Conservation (phyloP, 2,888 invertebrate genomes). For the Amblyjoppa fuscipennis region DNA sequence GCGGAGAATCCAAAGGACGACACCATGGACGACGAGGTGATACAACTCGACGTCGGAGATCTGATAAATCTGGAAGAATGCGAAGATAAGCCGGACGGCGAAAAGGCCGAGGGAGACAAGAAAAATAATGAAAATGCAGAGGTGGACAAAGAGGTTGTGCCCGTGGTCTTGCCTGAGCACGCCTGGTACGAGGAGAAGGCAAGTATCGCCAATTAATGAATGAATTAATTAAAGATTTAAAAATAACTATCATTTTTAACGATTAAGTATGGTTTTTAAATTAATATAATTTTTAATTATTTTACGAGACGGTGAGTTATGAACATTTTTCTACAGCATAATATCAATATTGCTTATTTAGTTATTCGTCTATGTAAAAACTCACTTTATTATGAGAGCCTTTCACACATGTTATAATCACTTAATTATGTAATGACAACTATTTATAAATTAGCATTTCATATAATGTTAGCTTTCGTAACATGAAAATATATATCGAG, state of each 20-base stretch:
- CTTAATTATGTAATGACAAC: too few relatives aligned
- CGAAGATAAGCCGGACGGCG: not conserved
- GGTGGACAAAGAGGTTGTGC: slow-evolving; percentile 59
- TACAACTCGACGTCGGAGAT: slow-evolving; percentile 45
- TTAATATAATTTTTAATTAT: too few relatives aligned
- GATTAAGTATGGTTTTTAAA: too few relatives aligned
- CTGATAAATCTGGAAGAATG: slow-evolving; percentile 28
- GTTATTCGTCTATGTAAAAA: too few relatives aligned
- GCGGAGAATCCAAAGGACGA: slow-evolving; percentile 54
- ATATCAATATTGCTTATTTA: too few relatives aligned
- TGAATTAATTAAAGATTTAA: not conserved
- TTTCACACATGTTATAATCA: too few relatives aligned
- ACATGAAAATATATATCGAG: not conserved
- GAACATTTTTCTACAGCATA: too few relatives aligned
- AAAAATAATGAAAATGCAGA: not conserved
- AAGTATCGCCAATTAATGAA: slow-evolving; percentile 60
- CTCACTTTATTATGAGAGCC: too few relatives aligned
- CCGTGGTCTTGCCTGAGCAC: slow-evolving; percentile 68
- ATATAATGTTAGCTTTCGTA: not conserved
- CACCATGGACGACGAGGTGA: slow-evolving; percentile 17
- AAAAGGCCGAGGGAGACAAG: slow-evolving; percentile 11
- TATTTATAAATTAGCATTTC: not conserved
- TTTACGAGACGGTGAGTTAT: too few relatives aligned
- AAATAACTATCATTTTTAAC: too few relatives aligned
- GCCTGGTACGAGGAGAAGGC: slow-evolving; percentile 80